Percentiles rank a stretch among this genome's conserved stretches.
Conservation (phyloP, 2,888 invertebrate species). For the Spilarctia lutea region DNA sequence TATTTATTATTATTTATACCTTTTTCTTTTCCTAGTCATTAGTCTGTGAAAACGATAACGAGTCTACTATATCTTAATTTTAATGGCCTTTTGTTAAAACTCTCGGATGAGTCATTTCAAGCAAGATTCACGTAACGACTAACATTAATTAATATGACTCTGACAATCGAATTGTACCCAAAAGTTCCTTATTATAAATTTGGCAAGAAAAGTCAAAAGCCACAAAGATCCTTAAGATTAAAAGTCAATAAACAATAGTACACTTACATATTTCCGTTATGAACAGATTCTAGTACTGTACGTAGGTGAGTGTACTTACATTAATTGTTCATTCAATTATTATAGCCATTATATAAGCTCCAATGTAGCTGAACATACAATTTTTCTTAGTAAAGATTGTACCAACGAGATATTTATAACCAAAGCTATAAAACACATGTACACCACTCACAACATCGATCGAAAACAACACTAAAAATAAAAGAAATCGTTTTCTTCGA, state of each 20-base stretch:
- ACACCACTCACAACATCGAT: constrained; percentile 12
- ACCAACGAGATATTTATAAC: background rate
- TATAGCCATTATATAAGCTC: background rate
- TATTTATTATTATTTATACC: no score
- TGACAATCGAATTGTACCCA: background rate
- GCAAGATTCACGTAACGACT: background rate
- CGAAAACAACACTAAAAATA: constrained; percentile 19
- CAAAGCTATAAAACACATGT: constrained; percentile 3
- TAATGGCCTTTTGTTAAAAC: background rate
- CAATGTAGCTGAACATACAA: background rate
- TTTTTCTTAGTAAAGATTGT: background rate
- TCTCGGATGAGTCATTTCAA: fast-evolving
- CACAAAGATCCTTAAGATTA: no score
- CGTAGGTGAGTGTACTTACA: no score
- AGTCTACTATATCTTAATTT: background rate
- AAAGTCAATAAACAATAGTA: no score
- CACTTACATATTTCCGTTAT: no score
- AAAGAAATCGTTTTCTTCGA: constrained; percentile 24
- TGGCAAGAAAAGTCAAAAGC: no score
- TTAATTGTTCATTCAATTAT: no score
- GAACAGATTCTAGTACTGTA: no score
- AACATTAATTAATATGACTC: background rate
- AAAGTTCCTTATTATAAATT: no score
- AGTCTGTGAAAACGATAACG: no score
- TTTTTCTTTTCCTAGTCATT: no score